A percentile compares a stretch with the other conserved stretches of the same genome.
phyloP scores from a whole-genome alignment of 2,888 invertebrate genomes.

The Cephus runcator region DNA sequence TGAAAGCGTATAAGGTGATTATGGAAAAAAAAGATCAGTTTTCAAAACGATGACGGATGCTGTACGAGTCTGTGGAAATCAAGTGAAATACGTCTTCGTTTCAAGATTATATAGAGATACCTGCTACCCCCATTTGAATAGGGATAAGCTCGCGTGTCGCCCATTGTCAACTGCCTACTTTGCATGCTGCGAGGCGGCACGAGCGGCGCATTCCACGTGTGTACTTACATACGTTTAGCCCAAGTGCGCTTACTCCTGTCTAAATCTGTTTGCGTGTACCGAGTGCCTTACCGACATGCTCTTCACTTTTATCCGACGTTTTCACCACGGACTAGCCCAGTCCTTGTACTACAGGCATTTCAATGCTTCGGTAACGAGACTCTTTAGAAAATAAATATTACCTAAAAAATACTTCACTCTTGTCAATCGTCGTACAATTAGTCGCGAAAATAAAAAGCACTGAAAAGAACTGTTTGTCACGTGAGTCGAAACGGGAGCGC shows the following conservation, averaged over 20 bases:
- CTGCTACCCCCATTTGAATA: background rate
- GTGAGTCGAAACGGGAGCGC: constrained; percentile 4
- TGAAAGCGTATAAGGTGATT: background rate
- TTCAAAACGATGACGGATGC: background rate
- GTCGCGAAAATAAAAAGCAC: background rate
- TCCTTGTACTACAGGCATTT: background rate
- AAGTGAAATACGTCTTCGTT: constrained; percentile 30
- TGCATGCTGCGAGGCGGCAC: constrained; percentile 27
- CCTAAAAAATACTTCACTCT: background rate
- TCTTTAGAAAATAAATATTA: too few relatives aligned
- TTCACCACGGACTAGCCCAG: background rate
- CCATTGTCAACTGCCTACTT: constrained; percentile 34
- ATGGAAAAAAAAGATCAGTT: background rate
- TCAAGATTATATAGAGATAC: constrained; percentile 20
- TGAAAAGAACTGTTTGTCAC: background rate
- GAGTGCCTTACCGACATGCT: background rate
- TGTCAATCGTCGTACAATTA: background rate
- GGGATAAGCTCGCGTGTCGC: constrained; percentile 8
- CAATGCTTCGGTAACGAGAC: background rate
- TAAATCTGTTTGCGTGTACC: background rate
- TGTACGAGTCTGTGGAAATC: background rate
- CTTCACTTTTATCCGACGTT: background rate
- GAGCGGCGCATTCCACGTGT: constrained; percentile 30
- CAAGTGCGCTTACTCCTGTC: background rate
- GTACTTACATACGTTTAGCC: background rate